Base-by-base conservation (phyloP, 2,888 invertebrate genomes). In the Cenopis cana region DNA sequence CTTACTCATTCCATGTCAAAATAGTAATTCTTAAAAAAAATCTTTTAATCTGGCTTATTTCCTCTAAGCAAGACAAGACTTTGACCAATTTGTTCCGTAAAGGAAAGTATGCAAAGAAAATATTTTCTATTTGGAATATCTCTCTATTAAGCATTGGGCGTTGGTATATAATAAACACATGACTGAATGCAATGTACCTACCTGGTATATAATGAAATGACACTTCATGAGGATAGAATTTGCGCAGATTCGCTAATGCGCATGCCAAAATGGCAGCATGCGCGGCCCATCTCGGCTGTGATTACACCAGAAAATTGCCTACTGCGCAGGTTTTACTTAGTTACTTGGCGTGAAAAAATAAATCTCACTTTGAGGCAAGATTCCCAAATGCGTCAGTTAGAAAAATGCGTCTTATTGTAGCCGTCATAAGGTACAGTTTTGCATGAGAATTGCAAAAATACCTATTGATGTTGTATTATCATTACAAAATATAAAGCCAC, bases 111-210 rank as follows among this genome's bases (percentile, higher is more conserved):
- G 72, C 79, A 81, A 82, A 73, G 78, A 80, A 80, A 82, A 83
- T 82, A 85, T 83, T 85, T 84, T 86, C 80, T 85, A 86, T 89
- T 90, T 89, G 89, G 85, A 88, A 86, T 87, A 85, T 91, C 90
- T 93, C 91, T 93, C 90, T 93, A 89, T 89, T n/a, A 91, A 88
- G 88, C 87, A 80, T 88, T 90, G 50, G 67, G 71, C 49, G 38
- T 61, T 49, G 66, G 60, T 71, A 18, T 71, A 18, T 71, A 66
- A 59, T 61, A 20, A 67, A 56, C 29, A 49, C 17, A 29, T 9
- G 17, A 24, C 17, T 20, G 6, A 14, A 38, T 17, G 55, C 12
- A 36, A 52, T 36, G 6, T 17, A 8, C n/a, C 41, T 41, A 14
- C 6, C 1, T n/a, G n/a, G 6, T 41, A 6, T 41, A 14, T 38